A percentile compares a stretch with the other conserved stretches of the same genome.
phyloP scores from a whole-genome alignment of 2,113 vertebrate genomes.

The Sprattus sprattus region DNA sequence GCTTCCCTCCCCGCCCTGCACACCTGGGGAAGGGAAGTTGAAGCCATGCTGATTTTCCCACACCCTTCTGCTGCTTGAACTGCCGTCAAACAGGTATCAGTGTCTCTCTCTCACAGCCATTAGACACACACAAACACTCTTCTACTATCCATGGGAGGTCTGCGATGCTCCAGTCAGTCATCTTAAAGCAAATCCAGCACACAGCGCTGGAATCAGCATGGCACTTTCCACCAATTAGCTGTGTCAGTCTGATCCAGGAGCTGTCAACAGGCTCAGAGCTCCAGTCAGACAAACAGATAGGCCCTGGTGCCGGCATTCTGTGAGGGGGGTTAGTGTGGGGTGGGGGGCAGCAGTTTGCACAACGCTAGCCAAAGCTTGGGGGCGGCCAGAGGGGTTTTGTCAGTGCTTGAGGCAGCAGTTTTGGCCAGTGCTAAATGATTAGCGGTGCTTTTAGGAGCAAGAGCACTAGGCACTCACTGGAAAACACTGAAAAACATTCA shows the following conservation, averaged over 20 bases:
- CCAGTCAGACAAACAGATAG: background rate
- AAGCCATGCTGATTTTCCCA: background rate
- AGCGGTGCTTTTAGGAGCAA: background rate
- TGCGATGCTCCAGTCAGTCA: background rate
- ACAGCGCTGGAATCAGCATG: background rate
- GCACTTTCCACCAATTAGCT: conserved; percentile 6
- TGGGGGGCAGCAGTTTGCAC: background rate
- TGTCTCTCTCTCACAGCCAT: background rate
- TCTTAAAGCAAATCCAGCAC: background rate
- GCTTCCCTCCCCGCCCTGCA: background rate
- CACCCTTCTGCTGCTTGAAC: background rate
- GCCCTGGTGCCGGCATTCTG: background rate
- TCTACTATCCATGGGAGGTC: background rate
- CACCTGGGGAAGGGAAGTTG: background rate
- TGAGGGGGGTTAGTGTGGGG: background rate
- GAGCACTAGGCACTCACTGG: background rate
- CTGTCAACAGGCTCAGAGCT: background rate
- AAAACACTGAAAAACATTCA: no score
- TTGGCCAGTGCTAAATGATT: background rate
- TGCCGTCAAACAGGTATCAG: background rate
- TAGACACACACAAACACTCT: background rate
- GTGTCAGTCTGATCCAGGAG: background rate
- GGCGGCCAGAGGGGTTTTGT: background rate
- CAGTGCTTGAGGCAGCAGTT: background rate
- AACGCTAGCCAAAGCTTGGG: background rate